A percentile compares a stretch with the other conserved stretches of the same genome.
These are phyloP conservation scores for Ormia ochracea DNA, from an alignment of 2,888 invertebrate genomes.

Conservation along the genomic window DNA sequence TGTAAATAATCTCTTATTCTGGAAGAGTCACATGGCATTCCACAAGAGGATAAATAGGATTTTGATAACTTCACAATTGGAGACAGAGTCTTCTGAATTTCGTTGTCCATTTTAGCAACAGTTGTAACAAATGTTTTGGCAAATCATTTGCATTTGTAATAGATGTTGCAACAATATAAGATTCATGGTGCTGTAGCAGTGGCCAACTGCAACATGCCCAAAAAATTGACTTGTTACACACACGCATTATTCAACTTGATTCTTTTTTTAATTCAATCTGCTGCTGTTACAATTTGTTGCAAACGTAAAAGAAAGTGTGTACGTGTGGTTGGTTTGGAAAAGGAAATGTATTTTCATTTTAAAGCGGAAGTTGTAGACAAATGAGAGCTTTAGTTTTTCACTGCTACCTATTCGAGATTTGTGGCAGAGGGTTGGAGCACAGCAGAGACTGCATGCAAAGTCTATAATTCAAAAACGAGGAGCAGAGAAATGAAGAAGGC, in stretches of 20 bases:
- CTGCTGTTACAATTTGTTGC: conserved; percentile 29
- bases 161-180: conserved; percentile 49
- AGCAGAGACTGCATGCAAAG: conserved; percentile 14
- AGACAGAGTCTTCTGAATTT: neutral
- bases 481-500: neutral
- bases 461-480: conserved; percentile 36
- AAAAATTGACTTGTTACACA: conserved; percentile 55
- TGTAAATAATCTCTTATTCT: conserved; percentile 55
- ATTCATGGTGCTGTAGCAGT: conserved; percentile 23
- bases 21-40: neutral
- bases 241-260: conserved; percentile 50
- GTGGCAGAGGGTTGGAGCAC: neutral
- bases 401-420: conserved; percentile 22
- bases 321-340: conserved; percentile 54
- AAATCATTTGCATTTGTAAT: conserved; percentile 62
- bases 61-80: conserved; percentile 5
- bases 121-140: conserved; percentile 59
- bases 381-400: conserved; percentile 75
- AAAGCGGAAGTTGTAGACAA: conserved; percentile 73
- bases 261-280: conserved; percentile 3
- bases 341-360: conserved; percentile 76
- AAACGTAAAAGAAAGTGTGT: conserved; percentile 36
- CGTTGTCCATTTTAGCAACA: conserved; percentile 43
- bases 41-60: neutral
- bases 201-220: too few relatives aligned